phyloP scores from a whole-genome alignment of 2,113 vertebrate species.

The Parotia lawesii region DNA sequence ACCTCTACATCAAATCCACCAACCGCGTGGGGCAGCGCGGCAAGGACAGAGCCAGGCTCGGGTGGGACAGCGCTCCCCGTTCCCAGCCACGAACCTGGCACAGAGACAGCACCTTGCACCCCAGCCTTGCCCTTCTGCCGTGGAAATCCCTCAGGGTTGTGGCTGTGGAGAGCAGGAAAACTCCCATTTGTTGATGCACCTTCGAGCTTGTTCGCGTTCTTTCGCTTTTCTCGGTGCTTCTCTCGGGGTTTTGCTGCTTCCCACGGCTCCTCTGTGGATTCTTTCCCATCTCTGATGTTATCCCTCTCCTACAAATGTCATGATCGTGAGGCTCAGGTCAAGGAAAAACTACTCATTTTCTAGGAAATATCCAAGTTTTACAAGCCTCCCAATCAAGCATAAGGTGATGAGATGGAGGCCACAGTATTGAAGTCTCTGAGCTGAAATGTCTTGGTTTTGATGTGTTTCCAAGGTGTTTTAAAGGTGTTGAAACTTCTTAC shows the following conservation, averaged over 20 bases:
- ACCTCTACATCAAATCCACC: constrained; percentile 96
- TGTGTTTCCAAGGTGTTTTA: background rate
- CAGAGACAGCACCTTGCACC: accelerated
- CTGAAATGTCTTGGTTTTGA: background rate
- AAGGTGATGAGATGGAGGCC: accelerated
- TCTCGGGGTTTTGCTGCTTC: background rate
- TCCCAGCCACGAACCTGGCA: background rate
- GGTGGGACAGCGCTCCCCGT: background rate
- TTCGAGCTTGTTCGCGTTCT: accelerated
- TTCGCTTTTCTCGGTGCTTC: background rate
- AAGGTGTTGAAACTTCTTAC: background rate
- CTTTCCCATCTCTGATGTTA: background rate
- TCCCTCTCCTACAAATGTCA: background rate
- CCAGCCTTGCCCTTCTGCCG: background rate
- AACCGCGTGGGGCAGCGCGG: constrained; percentile 83
- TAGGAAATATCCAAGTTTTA: background rate
- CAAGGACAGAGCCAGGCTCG: constrained; percentile 76
- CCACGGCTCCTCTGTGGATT: background rate
- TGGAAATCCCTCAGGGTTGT: background rate
- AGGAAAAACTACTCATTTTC: background rate
- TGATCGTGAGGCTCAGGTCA: background rate
- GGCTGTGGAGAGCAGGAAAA: background rate
- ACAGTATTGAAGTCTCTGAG: background rate
- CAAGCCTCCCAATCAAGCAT: background rate
- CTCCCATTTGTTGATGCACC: too few species aligned